A percentile compares a stretch with the other conserved stretches of the same genome.
phyloP scores from a whole-genome alignment of 2,113 vertebrate species.

The Ahaetulla prasina region DNA sequence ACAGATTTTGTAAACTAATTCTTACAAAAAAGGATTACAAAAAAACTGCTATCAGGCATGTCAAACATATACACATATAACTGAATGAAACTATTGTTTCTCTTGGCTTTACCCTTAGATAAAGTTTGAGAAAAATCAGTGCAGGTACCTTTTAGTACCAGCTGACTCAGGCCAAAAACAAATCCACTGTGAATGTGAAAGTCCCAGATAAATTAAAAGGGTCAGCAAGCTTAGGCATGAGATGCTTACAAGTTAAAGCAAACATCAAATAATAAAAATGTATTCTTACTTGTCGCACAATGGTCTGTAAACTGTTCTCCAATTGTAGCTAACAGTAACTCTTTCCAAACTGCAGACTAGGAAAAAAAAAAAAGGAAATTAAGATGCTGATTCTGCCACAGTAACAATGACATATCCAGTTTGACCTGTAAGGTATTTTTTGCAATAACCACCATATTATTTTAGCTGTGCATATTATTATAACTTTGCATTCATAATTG shows the following conservation, averaged over 20 bases:
- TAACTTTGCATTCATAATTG: not conserved
- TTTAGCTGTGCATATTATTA: not conserved
- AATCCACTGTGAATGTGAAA: not conserved
- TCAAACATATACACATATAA: not conserved
- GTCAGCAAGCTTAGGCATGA: not conserved
- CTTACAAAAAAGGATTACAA: not conserved
- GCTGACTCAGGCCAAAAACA: not conserved
- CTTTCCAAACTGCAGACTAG: constrained; percentile 92
- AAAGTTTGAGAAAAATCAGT: not conserved
- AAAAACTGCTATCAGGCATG: not conserved
- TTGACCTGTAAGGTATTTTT: not conserved
- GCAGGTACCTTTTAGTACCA: not conserved
- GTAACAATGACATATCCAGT: not conserved
- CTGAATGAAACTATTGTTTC: not conserved
- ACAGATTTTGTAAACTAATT: not conserved
- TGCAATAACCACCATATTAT: not conserved
- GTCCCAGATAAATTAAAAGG: not conserved
- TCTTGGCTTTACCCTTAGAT: not conserved
- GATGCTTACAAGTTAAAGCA: not conserved
- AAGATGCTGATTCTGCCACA: constrained; percentile 26
- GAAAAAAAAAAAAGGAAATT: not conserved
- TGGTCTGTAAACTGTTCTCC: constrained; percentile 93
- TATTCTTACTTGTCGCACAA: constrained; percentile 81
- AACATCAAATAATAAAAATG: not conserved
- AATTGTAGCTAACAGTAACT: constrained; percentile 89